Conservation (phyloP, 2,113 vertebrate genomes). For the Arenaria interpres region DNA sequence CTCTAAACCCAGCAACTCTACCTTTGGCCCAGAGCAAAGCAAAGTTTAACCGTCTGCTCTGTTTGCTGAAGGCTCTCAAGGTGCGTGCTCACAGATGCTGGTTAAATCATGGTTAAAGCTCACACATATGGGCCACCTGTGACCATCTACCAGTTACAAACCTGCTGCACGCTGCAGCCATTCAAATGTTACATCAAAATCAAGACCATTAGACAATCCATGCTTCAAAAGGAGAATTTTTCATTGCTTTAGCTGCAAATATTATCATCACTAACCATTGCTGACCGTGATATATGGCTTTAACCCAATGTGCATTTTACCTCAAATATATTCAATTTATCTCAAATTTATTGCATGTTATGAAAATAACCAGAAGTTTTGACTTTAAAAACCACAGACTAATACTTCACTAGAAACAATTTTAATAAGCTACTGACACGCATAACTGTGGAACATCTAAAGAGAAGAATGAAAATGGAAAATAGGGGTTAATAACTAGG, state of each 20-base stretch:
- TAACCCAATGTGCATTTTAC: background rate
- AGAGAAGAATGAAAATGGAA: constrained; percentile 1
- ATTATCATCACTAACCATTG: background rate
- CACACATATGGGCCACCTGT: background rate
- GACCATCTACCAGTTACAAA: background rate
- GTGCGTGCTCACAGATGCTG: background rate
- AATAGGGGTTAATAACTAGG: background rate
- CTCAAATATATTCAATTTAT: background rate
- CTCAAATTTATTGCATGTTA: background rate
- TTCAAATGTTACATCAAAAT: background rate
- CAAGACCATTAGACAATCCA: background rate
- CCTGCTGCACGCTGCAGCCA: background rate
- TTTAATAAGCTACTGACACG: background rate
- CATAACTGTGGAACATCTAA: background rate
- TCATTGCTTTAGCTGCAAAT: background rate
- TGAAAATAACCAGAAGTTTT: background rate
- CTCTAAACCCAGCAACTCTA: background rate
- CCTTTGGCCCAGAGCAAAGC: background rate
- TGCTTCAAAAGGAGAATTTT: background rate
- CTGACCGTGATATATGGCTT: background rate
- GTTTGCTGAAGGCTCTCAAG: background rate
- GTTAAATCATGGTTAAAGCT: background rate
- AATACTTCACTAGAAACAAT: background rate
- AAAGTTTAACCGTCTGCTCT: background rate
- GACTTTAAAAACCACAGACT: background rate